Evolutionary conservation across 1,140 invertebrate genomes (phyloP), one percentile per base, ranked within the genome.

Genomic region (Drosophila kepulauana): DNA sequence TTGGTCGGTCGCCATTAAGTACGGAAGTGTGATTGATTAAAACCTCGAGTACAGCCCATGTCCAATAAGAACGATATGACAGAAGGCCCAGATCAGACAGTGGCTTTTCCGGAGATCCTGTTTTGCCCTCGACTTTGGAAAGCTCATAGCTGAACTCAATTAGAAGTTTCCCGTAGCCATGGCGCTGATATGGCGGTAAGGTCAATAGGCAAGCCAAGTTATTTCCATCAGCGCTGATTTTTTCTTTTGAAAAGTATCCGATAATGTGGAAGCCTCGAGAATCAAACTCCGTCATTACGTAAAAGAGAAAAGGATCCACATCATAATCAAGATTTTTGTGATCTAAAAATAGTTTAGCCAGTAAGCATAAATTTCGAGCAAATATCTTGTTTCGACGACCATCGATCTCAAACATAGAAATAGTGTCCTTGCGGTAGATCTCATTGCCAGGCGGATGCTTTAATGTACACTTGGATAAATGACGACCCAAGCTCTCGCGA

Each of bases 161-260:
- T 8, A 99, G 93, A 65, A 99, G 95, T 94, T 99, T 99, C 8
- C 99, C 99, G 94, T 99, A 99, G 10, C 99, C 99, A 94, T 99
- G 98, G 68, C 98, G 94, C 94, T 99, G 99, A 93, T 97, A 99
- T 38, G 98, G 98, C 16, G 99, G 98, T 59, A 99, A 92, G 13
- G 98, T 99, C 45, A 99, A 93, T 87, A 99, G 99, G 93, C 98
- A 99, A 8, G 98, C 98, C 6, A 99, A 97, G 94, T 99, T 99
- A 87, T 99, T 98, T 1, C 97, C 97, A 94, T 99, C 98, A 0
- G 97, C 97, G 30, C 98, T 99, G 93, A 98, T 97, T 94, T 99
- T 99, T 93, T 99, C 98, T 95, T 99, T 99, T 33, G 98, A 99
- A 94, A 99, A 99, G 93, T 99, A 99, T 20, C 98, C 99, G 75